These are phyloP conservation scores for Sicus ferrugineus DNA, from an alignment of 2,888 invertebrate genomes.

Conservation along the genomic window DNA sequence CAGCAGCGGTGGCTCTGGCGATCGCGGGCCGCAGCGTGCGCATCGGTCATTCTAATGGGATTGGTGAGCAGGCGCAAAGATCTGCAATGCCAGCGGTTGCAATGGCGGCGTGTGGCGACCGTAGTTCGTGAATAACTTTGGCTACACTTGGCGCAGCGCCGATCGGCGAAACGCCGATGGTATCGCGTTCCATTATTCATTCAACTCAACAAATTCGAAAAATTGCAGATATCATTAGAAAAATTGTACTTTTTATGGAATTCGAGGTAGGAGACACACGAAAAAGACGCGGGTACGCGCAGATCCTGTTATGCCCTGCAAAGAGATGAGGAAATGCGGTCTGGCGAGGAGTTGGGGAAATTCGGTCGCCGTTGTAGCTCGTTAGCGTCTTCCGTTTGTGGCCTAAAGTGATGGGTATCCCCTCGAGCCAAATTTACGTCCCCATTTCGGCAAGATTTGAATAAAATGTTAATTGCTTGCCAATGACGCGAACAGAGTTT, in stretches of 20 bases:
- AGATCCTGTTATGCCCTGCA: neutral
- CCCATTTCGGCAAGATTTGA: neutral
- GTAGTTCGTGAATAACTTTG: neutral
- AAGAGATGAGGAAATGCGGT: neutral
- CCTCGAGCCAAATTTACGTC: neutral
- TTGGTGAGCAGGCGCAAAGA: neutral
- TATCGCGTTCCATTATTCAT: conserved; percentile 14
- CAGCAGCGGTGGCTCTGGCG: neutral
- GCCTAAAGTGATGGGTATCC: neutral
- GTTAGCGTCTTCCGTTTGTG: conserved; percentile 25
- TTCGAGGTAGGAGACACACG: no score
- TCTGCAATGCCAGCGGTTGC: neutral
- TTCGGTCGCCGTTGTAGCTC: neutral
- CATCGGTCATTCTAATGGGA: conserved; percentile 26
- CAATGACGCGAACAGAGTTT: neutral
- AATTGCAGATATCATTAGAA: conserved; percentile 24
- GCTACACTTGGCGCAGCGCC: neutral
- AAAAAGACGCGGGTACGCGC: no score
- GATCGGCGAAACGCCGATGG: neutral
- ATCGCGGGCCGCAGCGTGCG: neutral
- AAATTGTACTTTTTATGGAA: conserved; percentile 13
- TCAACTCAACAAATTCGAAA: conserved; percentile 22
- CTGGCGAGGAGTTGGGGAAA: neutral
- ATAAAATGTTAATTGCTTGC: neutral
- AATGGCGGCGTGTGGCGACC: neutral